Percentiles rank a stretch among this genome's conserved stretches.
Conservation (phyloP, 2,797 vertebrate species). For the Acanthurus lineatus region DNA sequence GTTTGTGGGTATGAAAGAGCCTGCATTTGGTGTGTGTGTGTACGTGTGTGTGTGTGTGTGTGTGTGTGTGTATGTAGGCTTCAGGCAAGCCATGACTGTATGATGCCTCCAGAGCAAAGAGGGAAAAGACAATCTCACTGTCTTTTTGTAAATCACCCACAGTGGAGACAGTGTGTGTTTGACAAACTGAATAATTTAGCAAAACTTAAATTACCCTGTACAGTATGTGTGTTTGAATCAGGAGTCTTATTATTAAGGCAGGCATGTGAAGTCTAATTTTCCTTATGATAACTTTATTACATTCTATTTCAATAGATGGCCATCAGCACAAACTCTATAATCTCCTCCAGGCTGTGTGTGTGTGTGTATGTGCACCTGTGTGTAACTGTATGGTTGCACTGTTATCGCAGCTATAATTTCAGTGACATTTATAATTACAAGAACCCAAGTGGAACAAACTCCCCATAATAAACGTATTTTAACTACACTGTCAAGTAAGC, state of each 20-base stretch:
- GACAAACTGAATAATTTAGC: conserved; percentile 24
- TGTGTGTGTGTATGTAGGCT: conserved; percentile 26
- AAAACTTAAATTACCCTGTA: conserved; percentile 14
- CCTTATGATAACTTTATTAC: conserved; percentile 42
- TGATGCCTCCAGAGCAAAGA: conserved; percentile 39
- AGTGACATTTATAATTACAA: conserved; percentile 33
- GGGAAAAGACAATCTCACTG: conserved; percentile 5
- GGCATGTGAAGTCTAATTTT: conserved; percentile 53
- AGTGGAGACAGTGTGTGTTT: background rate
- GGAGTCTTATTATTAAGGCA: conserved; percentile 33
- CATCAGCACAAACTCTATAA: conserved; percentile 22
- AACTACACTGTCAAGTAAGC: conserved; percentile 17
- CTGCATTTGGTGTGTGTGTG: background rate
- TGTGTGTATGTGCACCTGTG: background rate
- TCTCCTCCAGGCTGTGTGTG: background rate
- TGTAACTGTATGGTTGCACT: background rate
- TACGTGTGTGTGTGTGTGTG: conserved; percentile 16
- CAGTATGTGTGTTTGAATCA: conserved; percentile 3
- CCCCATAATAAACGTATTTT: background rate
- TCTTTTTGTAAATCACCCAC: conserved; percentile 14
- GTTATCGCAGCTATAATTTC: background rate
- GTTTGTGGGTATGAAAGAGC: conserved; percentile 27
- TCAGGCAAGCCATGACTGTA: conserved; percentile 42
- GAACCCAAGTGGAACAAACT: conserved; percentile 38
- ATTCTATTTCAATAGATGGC: conserved; percentile 35